Conservation (phyloP, 1,140 invertebrate species). For the Heterodera carotae region DNA sequence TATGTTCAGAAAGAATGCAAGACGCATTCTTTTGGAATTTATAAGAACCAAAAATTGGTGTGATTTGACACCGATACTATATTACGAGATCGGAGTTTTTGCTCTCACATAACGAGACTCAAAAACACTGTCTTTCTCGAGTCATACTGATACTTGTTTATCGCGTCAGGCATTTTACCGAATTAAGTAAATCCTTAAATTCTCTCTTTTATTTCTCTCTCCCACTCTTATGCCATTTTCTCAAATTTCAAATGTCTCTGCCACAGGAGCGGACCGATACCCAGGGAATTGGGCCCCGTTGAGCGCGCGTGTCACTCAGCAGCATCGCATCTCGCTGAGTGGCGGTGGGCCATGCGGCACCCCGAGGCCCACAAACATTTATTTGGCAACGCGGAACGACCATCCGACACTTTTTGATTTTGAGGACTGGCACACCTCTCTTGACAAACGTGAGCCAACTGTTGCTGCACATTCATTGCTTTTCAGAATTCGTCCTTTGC, state of each 20-base stretch:
- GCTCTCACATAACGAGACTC: background rate
- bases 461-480: conserved; percentile 48
- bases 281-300: background rate
- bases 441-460: conserved; percentile 46
- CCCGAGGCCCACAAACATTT: conserved; percentile 34
- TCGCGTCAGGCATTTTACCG: no score
- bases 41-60: background rate
- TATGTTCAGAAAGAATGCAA: no score
- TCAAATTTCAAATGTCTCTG: conserved; percentile 6
- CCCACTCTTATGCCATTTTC: background rate
- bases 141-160: background rate
- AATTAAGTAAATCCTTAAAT: no score
- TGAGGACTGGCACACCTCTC: conserved; percentile 58
- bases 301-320: conserved; percentile 25
- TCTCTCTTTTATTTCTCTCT: conserved; percentile 1
- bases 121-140: no score
- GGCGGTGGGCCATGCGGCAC: conserved; percentile 18
- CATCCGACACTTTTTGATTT: conserved; percentile 60
- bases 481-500: conserved; percentile 6
- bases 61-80: conserved; percentile 15
- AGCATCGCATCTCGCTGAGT: conserved; percentile 26
- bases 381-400: conserved; percentile 46
- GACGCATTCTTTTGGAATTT: no score
- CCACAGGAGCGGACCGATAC: conserved; percentile 19
- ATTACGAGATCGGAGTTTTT: background rate